These are phyloP conservation scores for Patella caerulea DNA, from an alignment of 2,888 invertebrate species.

Conservation along the genomic window DNA sequence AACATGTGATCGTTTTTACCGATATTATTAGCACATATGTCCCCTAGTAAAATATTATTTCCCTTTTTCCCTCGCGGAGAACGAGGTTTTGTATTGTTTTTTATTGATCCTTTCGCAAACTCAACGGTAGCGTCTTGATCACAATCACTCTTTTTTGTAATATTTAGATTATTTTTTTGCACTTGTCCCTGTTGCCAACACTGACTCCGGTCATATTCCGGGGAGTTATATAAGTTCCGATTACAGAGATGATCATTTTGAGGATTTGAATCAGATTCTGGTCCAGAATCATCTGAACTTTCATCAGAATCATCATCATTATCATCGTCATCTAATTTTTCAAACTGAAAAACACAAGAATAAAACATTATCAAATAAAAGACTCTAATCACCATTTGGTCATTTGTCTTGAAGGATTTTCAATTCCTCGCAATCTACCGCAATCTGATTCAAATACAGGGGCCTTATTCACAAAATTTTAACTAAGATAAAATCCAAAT, in stretches of 20 bases:
- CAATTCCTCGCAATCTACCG: too few species aligned
- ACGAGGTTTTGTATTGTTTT: not conserved
- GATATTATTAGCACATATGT: constrained; percentile 7
- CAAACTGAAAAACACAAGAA: not conserved
- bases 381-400: too few species aligned
- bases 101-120: not conserved
- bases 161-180: not conserved
- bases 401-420: too few species aligned
- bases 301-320: not conserved
- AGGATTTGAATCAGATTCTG: not conserved
- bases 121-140: not conserved
- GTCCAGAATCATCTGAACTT: constrained; percentile 1
- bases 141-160: not conserved
- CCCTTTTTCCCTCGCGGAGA: constrained; percentile 4
- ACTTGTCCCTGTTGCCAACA: constrained; percentile 14
- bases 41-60: not conserved
- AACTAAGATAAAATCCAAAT: too few species aligned
- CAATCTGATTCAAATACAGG: too few species aligned
- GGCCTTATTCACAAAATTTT: too few species aligned
- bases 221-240: constrained; percentile 13
- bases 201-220: constrained; percentile 20
- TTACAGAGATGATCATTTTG: not conserved
- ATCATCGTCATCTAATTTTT: not conserved
- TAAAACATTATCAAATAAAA: not conserved
- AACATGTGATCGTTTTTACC: too few species aligned